Percentiles rank a stretch among this genome's conserved stretches.
Evolutionary conservation across 2,113 vertebrate species (phyloP).

Genomic region (Pionites leucogaster): DNA sequence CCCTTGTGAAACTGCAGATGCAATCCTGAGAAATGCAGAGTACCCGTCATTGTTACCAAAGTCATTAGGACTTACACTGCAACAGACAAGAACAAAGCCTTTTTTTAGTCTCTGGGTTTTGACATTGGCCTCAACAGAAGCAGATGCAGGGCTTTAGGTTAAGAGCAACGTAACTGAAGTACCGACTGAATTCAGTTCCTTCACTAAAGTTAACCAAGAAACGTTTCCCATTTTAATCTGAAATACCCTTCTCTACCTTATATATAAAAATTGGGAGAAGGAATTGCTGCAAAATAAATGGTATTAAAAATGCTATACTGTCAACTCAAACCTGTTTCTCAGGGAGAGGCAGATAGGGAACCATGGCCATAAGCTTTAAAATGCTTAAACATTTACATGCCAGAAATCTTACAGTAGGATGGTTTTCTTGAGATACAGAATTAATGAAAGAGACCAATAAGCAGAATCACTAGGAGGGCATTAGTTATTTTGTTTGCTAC

Average conservation of each 20-base stretch:
- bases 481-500: constrained; percentile 2
- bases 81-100: constrained; percentile 5
- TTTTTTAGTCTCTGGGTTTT: neutral
- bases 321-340: neutral
- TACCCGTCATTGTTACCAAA: neutral
- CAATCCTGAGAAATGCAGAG: constrained; percentile 28
- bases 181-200: neutral
- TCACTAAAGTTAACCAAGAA: neutral
- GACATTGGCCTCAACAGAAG: neutral
- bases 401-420: neutral
- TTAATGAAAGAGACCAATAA: neutral
- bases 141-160: neutral
- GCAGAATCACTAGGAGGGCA: neutral
- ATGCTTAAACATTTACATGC: neutral
- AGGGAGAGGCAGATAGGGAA: neutral
- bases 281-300: neutral
- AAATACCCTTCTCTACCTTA: neutral
- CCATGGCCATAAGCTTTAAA: neutral
- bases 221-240: neutral
- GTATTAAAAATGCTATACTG: neutral
- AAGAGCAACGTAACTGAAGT: neutral
- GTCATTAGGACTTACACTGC: neutral
- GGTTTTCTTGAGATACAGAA: neutral
- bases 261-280: neutral
- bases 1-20: neutral